phyloP scores from a whole-genome alignment of 2,797 vertebrate genomes.

The Gymnoscopelus microlampas region DNA sequence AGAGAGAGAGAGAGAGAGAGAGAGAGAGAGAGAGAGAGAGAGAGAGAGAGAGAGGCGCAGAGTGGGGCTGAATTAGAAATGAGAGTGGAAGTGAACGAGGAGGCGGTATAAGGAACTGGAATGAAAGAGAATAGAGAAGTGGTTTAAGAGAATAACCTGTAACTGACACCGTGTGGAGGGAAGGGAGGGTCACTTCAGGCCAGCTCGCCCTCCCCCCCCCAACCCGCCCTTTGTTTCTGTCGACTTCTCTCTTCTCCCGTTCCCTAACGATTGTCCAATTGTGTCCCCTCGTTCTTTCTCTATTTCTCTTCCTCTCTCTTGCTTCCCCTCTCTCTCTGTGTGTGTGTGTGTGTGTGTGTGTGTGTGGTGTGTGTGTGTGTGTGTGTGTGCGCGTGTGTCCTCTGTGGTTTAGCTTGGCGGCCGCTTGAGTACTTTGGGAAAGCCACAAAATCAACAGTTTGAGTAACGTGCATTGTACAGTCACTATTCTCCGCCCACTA shows the following conservation, averaged over 20 bases:
- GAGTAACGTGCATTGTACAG: conserved; percentile 44
- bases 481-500: conserved; percentile 35
- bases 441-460: conserved; percentile 62
- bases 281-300: neutral
- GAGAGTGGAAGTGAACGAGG: neutral
- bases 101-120: neutral
- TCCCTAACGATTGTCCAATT: too few species aligned
- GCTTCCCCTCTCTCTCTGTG: neutral
- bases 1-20: neutral
- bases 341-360: neutral
- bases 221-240: too few species aligned
- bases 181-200: conserved; percentile 1
- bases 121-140: conserved; percentile 11
- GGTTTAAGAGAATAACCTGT: conserved; percentile 20
- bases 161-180: neutral
- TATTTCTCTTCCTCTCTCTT: neutral
- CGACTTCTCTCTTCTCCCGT: too few species aligned
- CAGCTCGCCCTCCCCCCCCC: neutral
- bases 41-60: neutral
- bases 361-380: neutral
- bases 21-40: neutral
- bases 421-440: conserved; percentile 51
- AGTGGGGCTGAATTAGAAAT: neutral
- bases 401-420: conserved; percentile 37
- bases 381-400: neutral